phyloP scores from a whole-genome alignment of 64 coral and sea anemone species.

The Actinia tenebrosa region DNA sequence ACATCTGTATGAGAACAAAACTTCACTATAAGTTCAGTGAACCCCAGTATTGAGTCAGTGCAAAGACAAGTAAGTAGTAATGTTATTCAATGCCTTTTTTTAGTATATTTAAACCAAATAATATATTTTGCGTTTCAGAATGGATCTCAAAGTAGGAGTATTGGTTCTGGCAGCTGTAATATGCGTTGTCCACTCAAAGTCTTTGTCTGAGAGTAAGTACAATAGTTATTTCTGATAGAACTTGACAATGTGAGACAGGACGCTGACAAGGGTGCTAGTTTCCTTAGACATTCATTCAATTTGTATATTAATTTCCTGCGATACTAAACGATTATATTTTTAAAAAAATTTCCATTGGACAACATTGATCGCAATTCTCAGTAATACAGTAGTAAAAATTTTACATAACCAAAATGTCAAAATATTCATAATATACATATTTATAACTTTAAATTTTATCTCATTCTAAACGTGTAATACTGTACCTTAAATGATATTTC shows the following conservation, averaged over 20 bases:
- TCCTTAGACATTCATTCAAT: no score
- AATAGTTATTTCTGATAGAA: background rate
- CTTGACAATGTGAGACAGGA: background rate
- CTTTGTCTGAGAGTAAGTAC: constrained; percentile 15
- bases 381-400: no score
- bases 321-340: no score
- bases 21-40: background rate
- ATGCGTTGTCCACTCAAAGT: constrained; percentile 29
- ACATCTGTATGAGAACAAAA: background rate
- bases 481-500: no score
- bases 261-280: no score
- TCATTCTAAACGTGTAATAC: no score
- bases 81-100: background rate
- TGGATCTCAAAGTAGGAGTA: constrained; percentile 44
- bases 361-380: no score
- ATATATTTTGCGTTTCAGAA: background rate
- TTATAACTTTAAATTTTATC: no score
- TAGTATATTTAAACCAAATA: background rate
- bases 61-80: background rate
- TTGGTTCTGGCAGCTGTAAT: constrained; percentile 26
- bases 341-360: no score
- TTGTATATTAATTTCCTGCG: no score
- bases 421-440: no score
- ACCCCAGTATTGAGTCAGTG: background rate
- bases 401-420: no score